A percentile compares a stretch with the other conserved stretches of the same genome.
Conservation (phyloP, 2,113 vertebrate genomes). For the Donacobius atricapilla region DNA sequence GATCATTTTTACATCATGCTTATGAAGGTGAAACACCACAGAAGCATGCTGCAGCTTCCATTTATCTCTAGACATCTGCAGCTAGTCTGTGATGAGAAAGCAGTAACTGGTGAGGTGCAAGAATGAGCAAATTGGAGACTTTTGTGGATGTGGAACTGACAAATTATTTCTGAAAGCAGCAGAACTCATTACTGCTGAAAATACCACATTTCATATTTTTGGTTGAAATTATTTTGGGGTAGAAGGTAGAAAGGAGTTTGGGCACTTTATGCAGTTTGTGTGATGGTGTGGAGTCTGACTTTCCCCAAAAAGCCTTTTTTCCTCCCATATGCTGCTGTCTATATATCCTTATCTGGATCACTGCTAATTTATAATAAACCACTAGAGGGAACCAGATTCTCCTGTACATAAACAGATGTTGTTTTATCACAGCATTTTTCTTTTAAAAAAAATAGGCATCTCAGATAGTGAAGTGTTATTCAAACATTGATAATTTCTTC, state of each 20-base stretch:
- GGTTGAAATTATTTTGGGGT: not conserved
- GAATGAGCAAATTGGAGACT: not conserved
- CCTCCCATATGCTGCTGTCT: not conserved
- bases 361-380: constrained; percentile 53
- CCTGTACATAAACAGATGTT: constrained; percentile 53
- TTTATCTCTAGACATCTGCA: not conserved
- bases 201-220: not conserved
- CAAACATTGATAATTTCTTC: not conserved
- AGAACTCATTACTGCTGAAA: not conserved
- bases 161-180: not conserved
- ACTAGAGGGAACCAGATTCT: constrained; percentile 68
- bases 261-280: not conserved
- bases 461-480: not conserved
- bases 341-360: constrained; percentile 16
- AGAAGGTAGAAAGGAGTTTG: not conserved
- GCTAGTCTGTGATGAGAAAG: not conserved
- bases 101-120: not conserved
- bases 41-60: not conserved
- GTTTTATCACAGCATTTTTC: constrained; percentile 7
- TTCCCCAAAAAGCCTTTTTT: not conserved
- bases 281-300: not conserved
- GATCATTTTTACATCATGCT: not conserved
- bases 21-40: not conserved
- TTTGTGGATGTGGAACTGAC: not conserved
- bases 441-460: not conserved